Evolutionary conservation across 1,140 invertebrate species (phyloP).

Genomic region (Batillaria attramentaria): DNA sequence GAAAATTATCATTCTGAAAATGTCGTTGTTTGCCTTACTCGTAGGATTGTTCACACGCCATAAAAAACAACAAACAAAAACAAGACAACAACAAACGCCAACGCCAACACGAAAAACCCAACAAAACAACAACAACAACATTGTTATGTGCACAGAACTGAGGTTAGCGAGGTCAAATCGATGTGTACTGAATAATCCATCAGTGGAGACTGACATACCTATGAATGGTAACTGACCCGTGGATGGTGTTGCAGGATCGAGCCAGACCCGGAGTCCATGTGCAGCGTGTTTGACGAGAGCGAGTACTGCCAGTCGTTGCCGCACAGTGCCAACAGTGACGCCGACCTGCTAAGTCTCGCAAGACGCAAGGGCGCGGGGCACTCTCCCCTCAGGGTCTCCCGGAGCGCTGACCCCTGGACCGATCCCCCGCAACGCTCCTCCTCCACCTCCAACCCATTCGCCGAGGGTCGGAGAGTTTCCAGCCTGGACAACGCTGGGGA

Average conservation of each 20-base stretch:
- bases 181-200: too few relatives aligned
- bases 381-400: slow-evolving; percentile 43
- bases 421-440: slow-evolving; percentile 15
- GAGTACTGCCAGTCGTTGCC: slow-evolving; percentile 52
- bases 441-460: not conserved
- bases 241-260: slow-evolving; percentile 56
- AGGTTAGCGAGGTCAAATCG: too few relatives aligned
- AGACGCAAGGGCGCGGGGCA: slow-evolving; percentile 31
- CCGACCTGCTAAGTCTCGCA: slow-evolving; percentile 38
- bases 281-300: slow-evolving; percentile 57
- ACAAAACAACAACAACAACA: too few relatives aligned
- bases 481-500: slow-evolving; percentile 38
- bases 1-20: too few relatives aligned
- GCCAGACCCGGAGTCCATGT: slow-evolving; percentile 60
- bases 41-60: too few relatives aligned
- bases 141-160: too few relatives aligned
- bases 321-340: slow-evolving; percentile 54
- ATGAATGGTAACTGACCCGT: not conserved
- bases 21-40: too few relatives aligned
- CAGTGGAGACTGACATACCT: too few relatives aligned
- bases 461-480: not conserved
- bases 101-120: too few relatives aligned
- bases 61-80: too few relatives aligned
- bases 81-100: too few relatives aligned
- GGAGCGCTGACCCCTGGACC: slow-evolving; percentile 50